Evolutionary conservation across 2,797 vertebrate genomes (phyloP), one percentile per base, ranked within the genome.

Genomic region (Spea hammondii): DNA sequence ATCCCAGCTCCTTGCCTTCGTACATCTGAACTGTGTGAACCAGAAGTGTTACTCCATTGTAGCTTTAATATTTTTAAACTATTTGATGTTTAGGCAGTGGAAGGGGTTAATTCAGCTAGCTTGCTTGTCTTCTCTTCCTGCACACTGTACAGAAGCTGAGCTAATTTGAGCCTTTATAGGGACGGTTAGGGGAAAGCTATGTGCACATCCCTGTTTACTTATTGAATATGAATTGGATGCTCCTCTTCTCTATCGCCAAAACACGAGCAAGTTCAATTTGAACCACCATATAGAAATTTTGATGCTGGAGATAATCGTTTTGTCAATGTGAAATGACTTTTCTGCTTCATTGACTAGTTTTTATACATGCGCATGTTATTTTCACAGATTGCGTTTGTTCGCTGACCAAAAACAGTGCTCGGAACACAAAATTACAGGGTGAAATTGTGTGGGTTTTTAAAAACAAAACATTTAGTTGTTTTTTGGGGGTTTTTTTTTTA

Each of bases 321-420:
- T 88, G 84, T 85, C 83, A 82, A 84, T 0, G 32, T 85, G 85
- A 87, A 86, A 85, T 87, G 82, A 81, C 84, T 90, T 89, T 86
- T 83, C 84, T 84, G 83, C 77, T 79, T 86, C 85, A 76, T 84
- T 83, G 87, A 80, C 68, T 84, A 83, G 85, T 87, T 87, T 88
- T 83, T 88, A 67, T 79, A 79, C 0, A 70, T 84, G 32, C 82
- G 86, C 86, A 74, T 79, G 53, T 84, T 88, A 12, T 77, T 79
- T 76, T 86, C 84, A 84, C 84, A 88, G 85, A 86, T 78, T 78
- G 66, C 86, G 73, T 89, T 88, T 89, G 88, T 83, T 89, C 87
- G 83, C 85, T 90, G 88, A 86, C 85, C 86, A 87, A 88, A 89
- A 86, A 86, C 76, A 81, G 68, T 77, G 85, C 85, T 88, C 82